These are phyloP conservation scores for Disparrhopalites patrizii DNA, from an alignment of 2,888 invertebrate species.

Conservation along the genomic window DNA sequence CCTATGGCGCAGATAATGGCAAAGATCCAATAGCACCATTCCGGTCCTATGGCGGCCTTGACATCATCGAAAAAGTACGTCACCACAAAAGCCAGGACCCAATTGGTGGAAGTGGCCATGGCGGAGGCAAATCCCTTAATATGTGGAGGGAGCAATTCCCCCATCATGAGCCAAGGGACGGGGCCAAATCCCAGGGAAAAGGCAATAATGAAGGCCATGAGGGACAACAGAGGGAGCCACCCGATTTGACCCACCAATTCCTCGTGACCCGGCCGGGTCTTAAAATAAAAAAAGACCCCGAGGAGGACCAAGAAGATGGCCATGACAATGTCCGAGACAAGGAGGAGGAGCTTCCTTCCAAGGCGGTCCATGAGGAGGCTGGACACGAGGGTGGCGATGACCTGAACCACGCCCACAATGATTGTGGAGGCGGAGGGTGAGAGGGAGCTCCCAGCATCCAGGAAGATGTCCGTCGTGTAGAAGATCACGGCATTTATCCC, in stretches of 20 bases:
- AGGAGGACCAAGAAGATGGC: slow-evolving; percentile 63
- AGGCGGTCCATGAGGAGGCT: slow-evolving; percentile 70
- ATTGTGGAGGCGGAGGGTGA: slow-evolving; percentile 58
- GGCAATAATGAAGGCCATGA: slow-evolving; percentile 72
- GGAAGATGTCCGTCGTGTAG: slow-evolving; percentile 71
- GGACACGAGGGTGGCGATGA: slow-evolving; percentile 55
- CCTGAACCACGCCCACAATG: slow-evolving; percentile 58
- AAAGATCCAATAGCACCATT: slow-evolving; percentile 45
- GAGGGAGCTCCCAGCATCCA: slow-evolving; percentile 44
- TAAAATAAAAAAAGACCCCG: slow-evolving; percentile 67
- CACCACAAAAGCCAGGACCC: slow-evolving; percentile 64
- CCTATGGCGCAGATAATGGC: slow-evolving; percentile 43
- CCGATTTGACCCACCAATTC: slow-evolving; percentile 54
- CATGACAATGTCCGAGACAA: slow-evolving; percentile 72
- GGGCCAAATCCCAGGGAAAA: slow-evolving; percentile 79
- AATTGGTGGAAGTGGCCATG: slow-evolving; percentile 66
- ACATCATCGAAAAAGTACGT: slow-evolving; percentile 50
- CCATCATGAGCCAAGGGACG: slow-evolving; percentile 79
- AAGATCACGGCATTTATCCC: slow-evolving; percentile 76
- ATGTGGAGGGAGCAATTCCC: slow-evolving; percentile 70
- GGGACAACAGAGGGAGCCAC: slow-evolving; percentile 67
- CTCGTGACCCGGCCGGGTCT: slow-evolving; percentile 37
- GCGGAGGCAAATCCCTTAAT: slow-evolving; percentile 54
- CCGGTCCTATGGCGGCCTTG: slow-evolving; percentile 49
- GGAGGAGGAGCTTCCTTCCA: slow-evolving; percentile 71